Base-by-base conservation (phyloP, 2,113 vertebrate genomes). In the Forbesichthys agassizii region DNA sequence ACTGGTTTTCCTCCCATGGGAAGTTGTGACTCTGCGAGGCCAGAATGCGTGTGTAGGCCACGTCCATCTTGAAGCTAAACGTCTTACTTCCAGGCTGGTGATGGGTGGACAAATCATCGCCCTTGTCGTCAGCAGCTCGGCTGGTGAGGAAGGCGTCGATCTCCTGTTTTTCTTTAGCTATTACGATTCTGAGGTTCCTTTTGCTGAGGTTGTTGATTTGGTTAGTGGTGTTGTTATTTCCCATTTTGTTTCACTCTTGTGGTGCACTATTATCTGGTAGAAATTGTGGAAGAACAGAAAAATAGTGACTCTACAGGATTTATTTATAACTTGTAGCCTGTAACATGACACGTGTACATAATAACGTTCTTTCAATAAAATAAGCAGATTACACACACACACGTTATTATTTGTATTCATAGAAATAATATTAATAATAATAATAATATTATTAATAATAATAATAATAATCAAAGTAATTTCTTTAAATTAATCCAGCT, bases 161-260 rank as follows among this genome's bases (percentile, higher is more conserved):
- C 48, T 86, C 77, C 79, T 69, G 18, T 14, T 68, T 59, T 14
- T 81, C 66, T 0, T 79, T 60, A 6, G 61, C 71, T 16, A 89
- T 5, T 46, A 82, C 89, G 0, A 81, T 75, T 0, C 87, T 75
- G 1, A 91, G 5, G 42, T 86, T 89, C 54, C 81, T 79, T 6
- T 58, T 79, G 83, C 90, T 90, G 69, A 78, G 11, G 86, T 90
- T 89, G 61, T 61, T 81, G 60, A 90, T 13, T n/a, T 80, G 82
- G 13, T n/a, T 76, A 0, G 76, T 18, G 0, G n/a, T 3, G 60
- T 9, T 78, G n/a, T 9, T 2, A 9, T 87, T 89, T 27, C 90
- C 88, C 88, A 89, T 88, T n/a, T 42, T 67, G 5, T 67, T 46
- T 2, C 9, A 6, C 1, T 12, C 20, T 3, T 33, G 51, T 7